Conservation (phyloP, 2,113 vertebrate species). For the Solea solea region DNA sequence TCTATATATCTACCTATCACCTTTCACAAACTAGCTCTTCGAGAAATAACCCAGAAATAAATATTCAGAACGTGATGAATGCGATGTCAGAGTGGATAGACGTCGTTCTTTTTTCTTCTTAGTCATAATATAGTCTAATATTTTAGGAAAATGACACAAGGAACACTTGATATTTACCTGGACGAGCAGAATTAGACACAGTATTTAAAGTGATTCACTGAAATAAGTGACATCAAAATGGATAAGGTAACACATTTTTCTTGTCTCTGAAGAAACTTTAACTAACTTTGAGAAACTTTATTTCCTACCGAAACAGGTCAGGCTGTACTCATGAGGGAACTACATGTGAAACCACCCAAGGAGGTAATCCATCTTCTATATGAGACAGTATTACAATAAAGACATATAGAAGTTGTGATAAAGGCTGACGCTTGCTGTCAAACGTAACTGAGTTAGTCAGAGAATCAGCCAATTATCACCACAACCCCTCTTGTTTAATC, state of each 20-base stretch:
- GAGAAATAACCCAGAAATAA: conserved; percentile 48
- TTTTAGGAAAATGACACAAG: conserved; percentile 7
- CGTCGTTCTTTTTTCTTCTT: conserved; percentile 30
- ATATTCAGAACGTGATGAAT: conserved; percentile 23
- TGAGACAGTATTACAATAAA: conserved; percentile 16
- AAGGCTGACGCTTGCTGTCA: conserved; percentile 3
- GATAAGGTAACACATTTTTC: conserved; percentile 14
- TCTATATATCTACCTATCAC: no score
- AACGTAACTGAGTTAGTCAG: conserved; percentile 28
- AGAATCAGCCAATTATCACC: conserved; percentile 29
- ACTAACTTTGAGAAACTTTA: conserved; percentile 16
- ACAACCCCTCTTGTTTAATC: conserved; percentile 32
- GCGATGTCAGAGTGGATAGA: conserved; percentile 22
- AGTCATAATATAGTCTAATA: conserved; percentile 11
- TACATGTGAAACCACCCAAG: conserved; percentile 11
- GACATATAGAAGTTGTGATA: conserved; percentile 1
- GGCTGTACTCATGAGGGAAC: conserved; percentile 17
- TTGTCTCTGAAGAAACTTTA: conserved; percentile 8
- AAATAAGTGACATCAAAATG: conserved; percentile 21
- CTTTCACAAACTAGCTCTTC: conserved; percentile 61
- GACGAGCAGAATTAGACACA: conserved; percentile 20
- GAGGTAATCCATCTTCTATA: conserved; percentile 38
- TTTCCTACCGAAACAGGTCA: conserved; percentile 33
- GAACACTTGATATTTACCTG: conserved; percentile 14
- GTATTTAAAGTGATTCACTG: conserved; percentile 23